Base-by-base conservation (phyloP, 2,888 invertebrate genomes). In the Epinotia ramella region DNA sequence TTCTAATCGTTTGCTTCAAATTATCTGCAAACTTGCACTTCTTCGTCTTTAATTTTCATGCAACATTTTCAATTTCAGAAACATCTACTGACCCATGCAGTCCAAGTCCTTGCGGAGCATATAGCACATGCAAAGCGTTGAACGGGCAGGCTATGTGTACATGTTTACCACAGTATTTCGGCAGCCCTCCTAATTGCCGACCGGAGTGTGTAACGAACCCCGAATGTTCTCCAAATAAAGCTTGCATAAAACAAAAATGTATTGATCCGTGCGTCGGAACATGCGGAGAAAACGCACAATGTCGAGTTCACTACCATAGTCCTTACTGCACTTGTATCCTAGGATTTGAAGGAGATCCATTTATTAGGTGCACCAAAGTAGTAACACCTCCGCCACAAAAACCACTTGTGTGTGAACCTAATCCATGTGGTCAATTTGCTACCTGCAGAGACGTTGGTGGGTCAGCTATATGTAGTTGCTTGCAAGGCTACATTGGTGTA, bases 61-160 rank as follows among this genome's bases (percentile, higher is more conserved):
- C 68, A 63, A 59, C 33, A 11, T 53, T 63, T 64, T 77, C 73
- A 65, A 57, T 87, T 84, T 49, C 85, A 93, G 94, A 91, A 77
- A 84, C 87, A 64, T 91, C 93, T 70, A 88, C 81, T 66, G 95
- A 97, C 87, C 96, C 97, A 46, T 97, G 97, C 85, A 90, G 95
- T 76, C 97, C 97, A 62, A 96, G 96, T 67, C 97, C 97, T 2
- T 98, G 98, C 87, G 98, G 98, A 44, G 95, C 96, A n/a, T 96
- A 97, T 86, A 96, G 97, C 77, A 93, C 95, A 79, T 97, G 97
- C 84, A 95, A 95, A 77, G 95, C 95, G 78, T 87, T 93, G 28
- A 95, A 96, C 80, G 93, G 95, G 71, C 95, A 96, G 82, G 97
- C 97, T 3, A 93, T 96, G 13, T 97, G 97, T 84, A 95, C 96